phyloP scores from a whole-genome alignment of 2,113 vertebrate genomes.

The Hyla sarda region DNA sequence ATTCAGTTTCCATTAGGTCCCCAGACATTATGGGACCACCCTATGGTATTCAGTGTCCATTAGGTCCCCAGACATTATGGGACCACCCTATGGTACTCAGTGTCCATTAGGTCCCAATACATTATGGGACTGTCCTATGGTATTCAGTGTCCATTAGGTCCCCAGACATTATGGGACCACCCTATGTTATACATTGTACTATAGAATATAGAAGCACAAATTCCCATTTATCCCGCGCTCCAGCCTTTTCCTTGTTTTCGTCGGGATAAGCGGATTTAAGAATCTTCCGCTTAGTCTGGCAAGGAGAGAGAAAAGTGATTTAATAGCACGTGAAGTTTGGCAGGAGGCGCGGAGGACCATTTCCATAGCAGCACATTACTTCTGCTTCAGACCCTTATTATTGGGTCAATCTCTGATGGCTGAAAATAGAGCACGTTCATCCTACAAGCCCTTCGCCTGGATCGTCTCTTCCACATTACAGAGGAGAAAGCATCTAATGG shows the following conservation, averaged over 20 bases:
- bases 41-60: too few relatives aligned
- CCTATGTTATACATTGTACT: not conserved
- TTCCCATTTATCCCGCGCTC: not conserved
- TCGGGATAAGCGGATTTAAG: not conserved
- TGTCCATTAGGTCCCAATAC: too few relatives aligned
- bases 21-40: too few relatives aligned
- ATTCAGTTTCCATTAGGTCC: too few relatives aligned
- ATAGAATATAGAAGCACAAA: not conserved
- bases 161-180: too few relatives aligned
- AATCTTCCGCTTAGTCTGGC: constrained; percentile 43
- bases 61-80: too few relatives aligned
- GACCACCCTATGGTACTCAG: too few relatives aligned
- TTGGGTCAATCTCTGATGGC: constrained; percentile 26
- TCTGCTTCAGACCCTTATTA: constrained; percentile 34
- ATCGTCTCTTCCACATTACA: not conserved
- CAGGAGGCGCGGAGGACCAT: constrained; percentile 29
- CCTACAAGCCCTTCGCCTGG: not conserved
- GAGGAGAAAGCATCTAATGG: not conserved
- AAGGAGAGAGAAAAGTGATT: constrained; percentile 39
- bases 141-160: too few relatives aligned
- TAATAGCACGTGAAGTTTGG: constrained; percentile 46
- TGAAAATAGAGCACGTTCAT: constrained; percentile 21
- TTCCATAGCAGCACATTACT: constrained; percentile 53
- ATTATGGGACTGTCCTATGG: too few relatives aligned
- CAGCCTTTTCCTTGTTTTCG: not conserved